Evolutionary conservation across 2,113 vertebrate species (phyloP), one percentile per base, ranked within the genome.

Genomic region (Rhizomys pruinosus): DNA sequence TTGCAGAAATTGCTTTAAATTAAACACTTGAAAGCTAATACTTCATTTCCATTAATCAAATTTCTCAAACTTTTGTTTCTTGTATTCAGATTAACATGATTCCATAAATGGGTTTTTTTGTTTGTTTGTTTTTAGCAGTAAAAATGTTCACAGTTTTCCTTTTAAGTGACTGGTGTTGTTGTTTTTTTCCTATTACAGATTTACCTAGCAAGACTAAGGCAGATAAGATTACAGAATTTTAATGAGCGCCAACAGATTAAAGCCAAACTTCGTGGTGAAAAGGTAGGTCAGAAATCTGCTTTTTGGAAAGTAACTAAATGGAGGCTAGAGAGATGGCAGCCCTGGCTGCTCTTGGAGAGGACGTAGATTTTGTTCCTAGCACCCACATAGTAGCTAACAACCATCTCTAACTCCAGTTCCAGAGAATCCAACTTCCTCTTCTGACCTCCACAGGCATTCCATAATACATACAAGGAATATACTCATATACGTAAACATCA

Each of bases 181-280:
- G 64, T 82, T 82, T 85, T 96, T 96, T 94, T 91, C 92, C 87
- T 92, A 90, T 95, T 82, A 0, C 97, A 99, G 99, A 99, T 99
- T 93, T 99, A 99, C 96, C 97, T 99, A 97, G 98, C 99, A 69
- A 98, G 99, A 94, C 97, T 99, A 94, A 98, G 98, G 88, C 99
- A 99, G 97, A 99, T 99, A 97, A 98, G 99, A 82, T 97, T 99
- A 96, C 99, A 99, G 96, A 99, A 99, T 98, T 99, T 99, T 91
- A 99, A 99, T 88, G 99, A 99, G 95, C 99, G 99, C 68, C 99
- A 99, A 92, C 98, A 99, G 98, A 99, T 99, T 94, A 99, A 98
- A 99, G 99, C 99, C 39, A 99, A 99, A 90, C 98, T 99, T 97
- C 98, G 99, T 98, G 99, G 99, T 97, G 99, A 99, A 96, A 99